phyloP scores from a whole-genome alignment of 2,888 invertebrate genomes.

The Catocala sponsa region DNA sequence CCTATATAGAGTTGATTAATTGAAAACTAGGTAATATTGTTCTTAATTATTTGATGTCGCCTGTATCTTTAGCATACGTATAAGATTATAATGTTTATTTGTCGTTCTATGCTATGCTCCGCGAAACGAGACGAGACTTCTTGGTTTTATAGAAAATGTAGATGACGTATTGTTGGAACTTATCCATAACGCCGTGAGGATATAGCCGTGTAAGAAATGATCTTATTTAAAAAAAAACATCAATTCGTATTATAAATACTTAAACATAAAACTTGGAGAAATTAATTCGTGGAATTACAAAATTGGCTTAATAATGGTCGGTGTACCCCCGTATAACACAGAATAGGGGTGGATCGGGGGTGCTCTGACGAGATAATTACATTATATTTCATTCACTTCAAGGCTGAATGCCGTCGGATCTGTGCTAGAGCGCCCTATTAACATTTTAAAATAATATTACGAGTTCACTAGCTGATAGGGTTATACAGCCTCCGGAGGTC shows the following conservation, averaged over 20 bases:
- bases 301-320: slow-evolving; percentile 51
- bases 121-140: too few relatives aligned
- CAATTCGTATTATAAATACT: slow-evolving; percentile 35
- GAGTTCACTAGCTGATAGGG: slow-evolving; percentile 36
- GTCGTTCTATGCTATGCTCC: too few relatives aligned
- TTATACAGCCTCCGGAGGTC: slow-evolving; percentile 26
- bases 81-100: too few relatives aligned
- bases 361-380: slow-evolving; percentile 52
- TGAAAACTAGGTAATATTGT: too few relatives aligned
- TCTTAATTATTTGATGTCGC: too few relatives aligned
- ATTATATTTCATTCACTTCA: slow-evolving; percentile 49
- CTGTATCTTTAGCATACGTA: too few relatives aligned
- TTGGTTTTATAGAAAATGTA: too few relatives aligned
- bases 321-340: slow-evolving; percentile 39
- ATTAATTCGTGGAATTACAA: slow-evolving; percentile 50
- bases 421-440: slow-evolving; percentile 36
- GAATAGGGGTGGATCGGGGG: slow-evolving; percentile 29
- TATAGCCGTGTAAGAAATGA: not conserved
- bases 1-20: too few relatives aligned
- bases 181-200: not conserved
- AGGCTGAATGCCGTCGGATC: slow-evolving; percentile 39
- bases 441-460: slow-evolving; percentile 45
- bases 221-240: slow-evolving; percentile 25
- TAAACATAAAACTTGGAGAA: slow-evolving; percentile 35
- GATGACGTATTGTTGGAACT: not conserved